phyloP scores from a whole-genome alignment of 2,797 vertebrate species.

The Anguilla pacifica region DNA sequence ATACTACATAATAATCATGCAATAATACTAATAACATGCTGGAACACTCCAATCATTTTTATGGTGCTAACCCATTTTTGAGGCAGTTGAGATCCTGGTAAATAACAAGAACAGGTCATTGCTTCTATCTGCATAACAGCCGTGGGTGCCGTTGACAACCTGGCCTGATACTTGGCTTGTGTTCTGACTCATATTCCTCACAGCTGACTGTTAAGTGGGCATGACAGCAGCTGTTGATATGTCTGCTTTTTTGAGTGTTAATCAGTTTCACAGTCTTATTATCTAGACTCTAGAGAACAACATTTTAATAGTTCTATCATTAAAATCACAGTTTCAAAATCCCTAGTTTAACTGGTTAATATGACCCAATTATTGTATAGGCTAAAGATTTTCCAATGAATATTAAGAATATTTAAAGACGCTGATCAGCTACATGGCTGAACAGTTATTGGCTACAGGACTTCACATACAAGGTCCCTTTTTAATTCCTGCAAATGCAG shows the following conservation, averaged over 20 bases:
- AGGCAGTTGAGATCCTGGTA: background rate
- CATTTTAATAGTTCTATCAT: slow-evolving; percentile 4
- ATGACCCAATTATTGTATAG: background rate
- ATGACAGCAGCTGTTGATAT: background rate
- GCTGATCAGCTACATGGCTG: background rate
- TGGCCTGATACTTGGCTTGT: background rate
- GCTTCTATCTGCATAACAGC: background rate
- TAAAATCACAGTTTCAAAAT: slow-evolving; percentile 21
- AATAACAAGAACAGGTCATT: background rate
- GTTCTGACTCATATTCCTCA: background rate
- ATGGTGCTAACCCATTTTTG: no score
- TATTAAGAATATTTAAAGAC: background rate
- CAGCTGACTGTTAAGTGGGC: background rate
- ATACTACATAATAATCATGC: no score
- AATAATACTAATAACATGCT: no score
- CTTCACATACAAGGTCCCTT: background rate
- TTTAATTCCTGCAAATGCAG: background rate
- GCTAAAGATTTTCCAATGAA: background rate
- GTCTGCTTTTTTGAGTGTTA: background rate
- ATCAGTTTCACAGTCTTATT: background rate
- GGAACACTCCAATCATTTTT: no score
- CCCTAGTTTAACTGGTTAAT: background rate
- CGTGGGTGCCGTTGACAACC: background rate
- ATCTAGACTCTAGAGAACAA: background rate
- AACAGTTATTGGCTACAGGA: background rate